Evolutionary conservation across 1,140 invertebrate species (phyloP), one percentile per base, ranked within the genome.

Genomic region (Drosophila ironensis): DNA sequence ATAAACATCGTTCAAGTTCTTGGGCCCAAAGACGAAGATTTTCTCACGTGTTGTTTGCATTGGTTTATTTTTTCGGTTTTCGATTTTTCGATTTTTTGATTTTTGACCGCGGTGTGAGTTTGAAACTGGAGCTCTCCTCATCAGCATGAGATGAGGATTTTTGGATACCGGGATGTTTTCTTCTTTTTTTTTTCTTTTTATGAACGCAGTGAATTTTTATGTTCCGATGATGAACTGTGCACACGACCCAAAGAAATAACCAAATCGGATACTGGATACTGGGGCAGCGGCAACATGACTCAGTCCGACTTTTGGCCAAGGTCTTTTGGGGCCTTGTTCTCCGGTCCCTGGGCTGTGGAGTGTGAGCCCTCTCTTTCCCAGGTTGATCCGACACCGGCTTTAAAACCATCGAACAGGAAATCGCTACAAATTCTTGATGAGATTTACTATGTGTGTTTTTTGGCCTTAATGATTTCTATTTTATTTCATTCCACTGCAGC

Each of bases 31-130:
- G 72, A 57, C 45, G 41, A 37, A 35, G 80, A 86, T 86, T 86
- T 86, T 86, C 80, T 86, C 80, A 86, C 80, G 80, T 86, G 80
- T 86, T 86, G 80, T 86, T 86, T 86, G 80, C 75, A 86, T 86
- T 86, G 80, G 53, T 87, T 84, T 78, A 77, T 74, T 84, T 82
- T 63, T 72, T 74, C 70, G 54, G 45, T 60, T 60, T 60, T 61
- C 46, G 59, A 69, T 42, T 77, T 64, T 84, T 78, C 37, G 78
- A 50, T 73, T 76, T 73, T 73, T 37, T 37, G 50, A 45, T 33
- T 75, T 35, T 48, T 6, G 19, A 38, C 12, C 44, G 69, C 33
- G 69, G 59, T 73, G 41, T 60, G 37, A 41, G 47, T 54, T 42
- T 69, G 80, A 84, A 84, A 84, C 71, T 86, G 80, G 80, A 84